Base-by-base conservation (phyloP, 1,140 invertebrate species). In the Marisa cornuarietis region DNA sequence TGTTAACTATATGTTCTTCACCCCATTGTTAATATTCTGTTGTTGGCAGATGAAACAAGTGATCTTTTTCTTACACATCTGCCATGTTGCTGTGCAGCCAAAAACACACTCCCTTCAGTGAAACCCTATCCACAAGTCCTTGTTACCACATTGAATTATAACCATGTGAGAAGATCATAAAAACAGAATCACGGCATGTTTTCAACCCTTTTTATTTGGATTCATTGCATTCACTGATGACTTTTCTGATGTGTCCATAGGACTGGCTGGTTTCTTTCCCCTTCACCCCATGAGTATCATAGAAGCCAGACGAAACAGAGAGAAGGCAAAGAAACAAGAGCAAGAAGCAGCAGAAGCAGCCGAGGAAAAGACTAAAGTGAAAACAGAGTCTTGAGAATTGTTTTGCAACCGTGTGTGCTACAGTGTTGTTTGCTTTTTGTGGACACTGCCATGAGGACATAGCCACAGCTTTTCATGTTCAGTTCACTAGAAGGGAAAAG, bases 281-380 rank as follows among this genome's bases (percentile, higher is more conserved):
- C 71, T 88, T 65, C 87, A 88, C 79, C 88, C 88, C 51, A 83
- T 83, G 75, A 85, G 76, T 71, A 81, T 80, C 72, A 79, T 85
- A 8, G 62, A 49, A 69, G 85, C 85, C 10, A 31, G 69, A n/a
- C 71, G 85, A 20, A 85, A 83, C 49, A 81, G 80, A 65, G 69
- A 79, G 66, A 82, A 82, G 24, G 51, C 63, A 26, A 72, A 65
- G 68, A 71, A 79, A 68, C n/a, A 71, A 18, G 52, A 65, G 61
- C 42, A 61, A 58, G 74, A 76, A 73, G 54, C 54, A 11, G 16
- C 16, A 18, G 54, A 68, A 66, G 71, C 76, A 26, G 76, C 76
- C n/a, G 72, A 26, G 24, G 54, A 58, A 58, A 71, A 62, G 51
- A 42, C 31, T 42, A 58, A 61, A 20, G 58, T 52, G 5, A 42